Percentiles rank a stretch among this genome's conserved stretches.
These are phyloP conservation scores for Myodes glareolus DNA, from an alignment of 2,113 vertebrate species.

Conservation along the genomic window DNA sequence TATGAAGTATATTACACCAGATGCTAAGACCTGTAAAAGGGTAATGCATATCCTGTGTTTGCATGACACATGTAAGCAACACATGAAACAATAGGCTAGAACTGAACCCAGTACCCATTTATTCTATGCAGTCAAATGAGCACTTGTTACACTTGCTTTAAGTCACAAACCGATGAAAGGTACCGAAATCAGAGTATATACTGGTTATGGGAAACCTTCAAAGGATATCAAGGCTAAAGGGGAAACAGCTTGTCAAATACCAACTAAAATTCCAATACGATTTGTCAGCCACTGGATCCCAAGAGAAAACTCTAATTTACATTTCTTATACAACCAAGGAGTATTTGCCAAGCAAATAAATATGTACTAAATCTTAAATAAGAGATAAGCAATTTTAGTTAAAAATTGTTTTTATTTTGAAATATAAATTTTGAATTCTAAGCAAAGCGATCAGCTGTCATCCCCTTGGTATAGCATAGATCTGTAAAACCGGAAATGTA, in stretches of 20 bases:
- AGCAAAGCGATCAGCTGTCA: constrained; percentile 22
- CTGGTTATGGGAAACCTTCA: neutral
- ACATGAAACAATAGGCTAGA: neutral
- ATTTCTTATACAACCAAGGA: neutral
- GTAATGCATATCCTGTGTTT: neutral
- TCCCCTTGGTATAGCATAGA: neutral
- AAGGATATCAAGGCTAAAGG: neutral
- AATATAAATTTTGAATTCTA: constrained; percentile 37
- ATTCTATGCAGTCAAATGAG: constrained; percentile 3
- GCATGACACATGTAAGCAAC: neutral
- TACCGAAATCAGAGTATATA: neutral
- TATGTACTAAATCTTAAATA: constrained; percentile 1
- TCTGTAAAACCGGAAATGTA: neutral
- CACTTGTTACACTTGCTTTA: neutral
- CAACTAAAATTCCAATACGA: constrained; percentile 5
- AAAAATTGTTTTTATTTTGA: neutral
- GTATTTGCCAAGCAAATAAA: neutral
- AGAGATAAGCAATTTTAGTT: neutral
- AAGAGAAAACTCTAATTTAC: neutral
- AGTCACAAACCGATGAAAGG: neutral
- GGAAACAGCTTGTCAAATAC: neutral
- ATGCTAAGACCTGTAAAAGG: neutral
- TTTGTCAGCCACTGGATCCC: neutral
- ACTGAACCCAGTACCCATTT: neutral
- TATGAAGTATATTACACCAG: neutral